Conservation (phyloP, 2,797 vertebrate species). For the Falco concolor region DNA sequence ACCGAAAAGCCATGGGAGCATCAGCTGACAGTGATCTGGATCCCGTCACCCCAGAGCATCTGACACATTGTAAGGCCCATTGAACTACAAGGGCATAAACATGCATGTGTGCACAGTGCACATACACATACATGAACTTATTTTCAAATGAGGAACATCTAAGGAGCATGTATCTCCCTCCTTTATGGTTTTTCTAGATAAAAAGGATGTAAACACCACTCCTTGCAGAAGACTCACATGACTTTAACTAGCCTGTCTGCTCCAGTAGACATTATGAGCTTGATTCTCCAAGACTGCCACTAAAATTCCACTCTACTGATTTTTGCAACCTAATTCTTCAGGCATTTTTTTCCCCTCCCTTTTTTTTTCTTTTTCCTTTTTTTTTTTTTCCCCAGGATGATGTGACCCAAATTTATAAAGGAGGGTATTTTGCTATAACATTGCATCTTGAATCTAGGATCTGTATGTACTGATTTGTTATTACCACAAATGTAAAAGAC, state of each 20-base stretch:
- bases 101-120: no score
- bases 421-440: slow-evolving; percentile 33
- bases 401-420: slow-evolving; percentile 63
- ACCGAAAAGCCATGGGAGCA: background rate
- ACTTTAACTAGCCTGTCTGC: slow-evolving; percentile 56
- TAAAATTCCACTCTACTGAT: slow-evolving; percentile 66
- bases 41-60: background rate
- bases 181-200: background rate
- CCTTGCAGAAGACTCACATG: slow-evolving; percentile 25
- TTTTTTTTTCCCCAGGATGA: background rate
- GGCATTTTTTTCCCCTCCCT: background rate
- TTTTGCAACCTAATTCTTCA: slow-evolving; percentile 66
- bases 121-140: background rate
- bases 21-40: background rate
- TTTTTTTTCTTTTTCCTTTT: background rate
- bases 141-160: background rate
- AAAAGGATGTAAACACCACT: slow-evolving; percentile 8
- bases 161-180: background rate
- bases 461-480: background rate
- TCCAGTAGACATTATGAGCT: slow-evolving; percentile 55
- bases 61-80: background rate
- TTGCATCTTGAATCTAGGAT: slow-evolving; percentile 19
- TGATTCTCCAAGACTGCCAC: slow-evolving; percentile 66
- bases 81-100: background rate
- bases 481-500: slow-evolving; percentile 18